Evolutionary conservation across 2,888 invertebrate genomes (phyloP).

Genomic region (Branchellion lobata): DNA sequence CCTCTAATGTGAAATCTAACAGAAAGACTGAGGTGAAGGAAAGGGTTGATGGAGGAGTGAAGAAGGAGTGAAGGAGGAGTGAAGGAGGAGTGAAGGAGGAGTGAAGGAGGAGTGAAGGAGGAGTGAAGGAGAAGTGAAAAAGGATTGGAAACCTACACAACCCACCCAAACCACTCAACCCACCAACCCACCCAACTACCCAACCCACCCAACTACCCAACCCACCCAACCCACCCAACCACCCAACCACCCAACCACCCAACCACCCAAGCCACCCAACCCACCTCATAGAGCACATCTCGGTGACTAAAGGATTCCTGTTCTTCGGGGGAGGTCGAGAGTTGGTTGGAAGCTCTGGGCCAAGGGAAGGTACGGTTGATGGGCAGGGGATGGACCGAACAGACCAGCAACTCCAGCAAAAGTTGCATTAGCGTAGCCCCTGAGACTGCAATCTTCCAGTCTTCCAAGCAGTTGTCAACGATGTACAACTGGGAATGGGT

Average conservation of each 20-base stretch:
- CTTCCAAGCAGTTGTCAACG: conserved; percentile 99
- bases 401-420: conserved; percentile 73
- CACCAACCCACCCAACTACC: neutral
- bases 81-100: neutral
- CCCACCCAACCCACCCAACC: neutral
- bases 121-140: neutral
- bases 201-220: neutral
- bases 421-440: conserved; percentile 81
- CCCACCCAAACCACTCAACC: neutral
- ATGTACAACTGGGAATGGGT: conserved; percentile 70
- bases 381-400: conserved; percentile 80
- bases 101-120: neutral
- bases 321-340: neutral
- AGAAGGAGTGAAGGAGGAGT: neutral
- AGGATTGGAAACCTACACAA: neutral
- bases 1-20: too few relatives aligned
- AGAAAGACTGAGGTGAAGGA: conserved; percentile 93
- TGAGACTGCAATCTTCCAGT: conserved; percentile 99
- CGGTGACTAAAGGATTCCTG: neutral
- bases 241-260: neutral
- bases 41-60: conserved; percentile 72
- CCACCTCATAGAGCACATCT: conserved; percentile 14
- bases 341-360: conserved; percentile 64
- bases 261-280: neutral
- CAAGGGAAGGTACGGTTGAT: conserved; percentile 51